These are phyloP conservation scores for Oreochromis niloticus DNA, from an alignment of 2,113 vertebrate genomes.

Conservation along the genomic window DNA sequence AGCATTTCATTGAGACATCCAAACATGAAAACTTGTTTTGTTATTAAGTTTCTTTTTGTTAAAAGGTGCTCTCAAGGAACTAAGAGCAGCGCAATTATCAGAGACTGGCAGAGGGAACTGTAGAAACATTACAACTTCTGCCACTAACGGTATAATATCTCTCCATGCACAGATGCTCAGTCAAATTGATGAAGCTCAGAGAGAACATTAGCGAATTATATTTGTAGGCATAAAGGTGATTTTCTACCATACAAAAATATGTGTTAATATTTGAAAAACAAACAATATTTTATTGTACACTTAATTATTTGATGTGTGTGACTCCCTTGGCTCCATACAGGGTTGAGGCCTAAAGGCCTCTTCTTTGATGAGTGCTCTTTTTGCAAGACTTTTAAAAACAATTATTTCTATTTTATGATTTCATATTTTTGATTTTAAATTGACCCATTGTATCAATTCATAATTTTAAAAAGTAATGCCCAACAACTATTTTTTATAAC, in stretches of 20 bases:
- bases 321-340: neutral
- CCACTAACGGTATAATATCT: neutral
- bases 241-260: neutral
- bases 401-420: neutral
- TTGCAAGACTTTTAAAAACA: neutral
- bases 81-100: too few species aligned
- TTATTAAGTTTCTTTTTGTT: neutral
- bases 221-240: neutral
- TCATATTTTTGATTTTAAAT: neutral
- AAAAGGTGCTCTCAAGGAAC: neutral
- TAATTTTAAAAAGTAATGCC: neutral
- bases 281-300: neutral
- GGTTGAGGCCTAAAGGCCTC: neutral
- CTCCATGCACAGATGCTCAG: neutral
- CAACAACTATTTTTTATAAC: neutral
- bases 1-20: neutral
- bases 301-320: neutral
- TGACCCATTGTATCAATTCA: neutral
- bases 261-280: neutral
- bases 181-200: neutral
- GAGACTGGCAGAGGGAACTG: rapidly evolving
- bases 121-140: neutral
- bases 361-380: neutral
- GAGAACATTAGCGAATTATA: neutral
- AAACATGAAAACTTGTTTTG: neutral